Percentiles rank a stretch among this genome's conserved stretches.
Conservation (phyloP, 1,140 invertebrate genomes). For the Centruroides vittatus region DNA sequence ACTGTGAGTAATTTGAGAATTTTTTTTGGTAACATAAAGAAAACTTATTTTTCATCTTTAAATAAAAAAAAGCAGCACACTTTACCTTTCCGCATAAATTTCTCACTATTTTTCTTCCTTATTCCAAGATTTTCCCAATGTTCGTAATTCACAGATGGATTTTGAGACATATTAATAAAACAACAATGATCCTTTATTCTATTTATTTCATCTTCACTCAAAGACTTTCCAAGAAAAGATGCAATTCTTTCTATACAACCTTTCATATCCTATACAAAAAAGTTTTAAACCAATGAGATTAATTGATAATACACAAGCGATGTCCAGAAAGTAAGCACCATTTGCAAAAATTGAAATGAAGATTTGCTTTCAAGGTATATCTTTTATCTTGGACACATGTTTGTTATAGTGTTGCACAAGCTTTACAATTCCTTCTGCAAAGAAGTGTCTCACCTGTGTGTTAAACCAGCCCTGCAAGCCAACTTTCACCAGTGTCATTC, state of each 20-base stretch:
- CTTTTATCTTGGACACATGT: no score
- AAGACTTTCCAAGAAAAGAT: conserved; percentile 30
- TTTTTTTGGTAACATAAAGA: no score
- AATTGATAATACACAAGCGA: no score
- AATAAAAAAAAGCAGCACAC: background rate
- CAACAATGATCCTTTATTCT: conserved; percentile 30
- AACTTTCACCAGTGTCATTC: no score
- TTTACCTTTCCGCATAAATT: conserved; percentile 34
- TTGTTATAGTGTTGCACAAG: no score
- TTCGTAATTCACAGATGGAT: conserved; percentile 33
- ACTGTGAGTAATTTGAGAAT: background rate
- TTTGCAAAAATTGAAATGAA: no score
- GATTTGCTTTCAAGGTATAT: no score
- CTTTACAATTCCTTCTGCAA: no score
- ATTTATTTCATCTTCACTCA: conserved; percentile 25
- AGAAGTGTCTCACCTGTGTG: no score
- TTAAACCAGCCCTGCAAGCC: no score
- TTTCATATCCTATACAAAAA: conserved; percentile 24
- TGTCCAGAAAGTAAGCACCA: no score
- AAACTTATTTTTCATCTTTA: background rate
- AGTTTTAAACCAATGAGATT: no score
- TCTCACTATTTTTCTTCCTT: conserved; percentile 25
- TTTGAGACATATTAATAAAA: conserved; percentile 35
- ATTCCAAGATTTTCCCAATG: conserved; percentile 35
- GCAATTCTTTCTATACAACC: conserved; percentile 30